Base-by-base conservation (phyloP, 2,797 vertebrate genomes). In the Epinephelus malabaricus region DNA sequence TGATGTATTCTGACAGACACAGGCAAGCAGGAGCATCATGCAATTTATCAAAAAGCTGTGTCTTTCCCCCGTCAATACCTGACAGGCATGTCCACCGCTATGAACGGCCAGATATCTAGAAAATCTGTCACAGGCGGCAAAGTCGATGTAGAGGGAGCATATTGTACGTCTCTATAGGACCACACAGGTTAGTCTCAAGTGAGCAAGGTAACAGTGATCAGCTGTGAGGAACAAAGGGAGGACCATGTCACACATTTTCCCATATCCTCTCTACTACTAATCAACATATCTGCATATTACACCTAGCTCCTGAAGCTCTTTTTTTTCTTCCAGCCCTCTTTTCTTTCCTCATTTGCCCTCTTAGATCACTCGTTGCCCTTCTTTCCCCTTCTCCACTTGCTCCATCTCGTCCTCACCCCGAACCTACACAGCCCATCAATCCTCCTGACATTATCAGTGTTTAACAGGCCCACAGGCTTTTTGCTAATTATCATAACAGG, bases 1-100 rank as follows among this genome's bases (percentile, higher is more conserved):
- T 94, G 94, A 95, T 94, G 89, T 86, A 92, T 91, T 92, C 93
- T 94, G 95, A 95, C 93, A 94, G 91, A 89, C 77, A 78, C 73
- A 64, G 82, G 83, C 76, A 40, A 78, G 86, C 77, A 78, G 83
- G 79, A 91, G 77, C 81, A 85, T 79, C 71, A 82, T 88, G 89
- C 81, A 88, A 92, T 95, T 95, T 88, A 95, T 95, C 91, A 90
- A 92, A 92, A 92, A 84, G 79, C 82, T 69, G 50, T 79, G 84
- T 92, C 86, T 94, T 87, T 70, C 75, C 78, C 68, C 78, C 88
- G 87, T 91, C 90, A 87, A 94, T 92, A 94, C 76, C 68, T 85
- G 90, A 92, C 88, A 84, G 76, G 83, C 77, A 69, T 81, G 88
- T 89, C 88, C 65, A 69, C 60, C 8, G 55, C 76, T 69, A 45